Base-by-base conservation (phyloP, 2,113 vertebrate genomes). In the Sapayoa aenigma region DNA sequence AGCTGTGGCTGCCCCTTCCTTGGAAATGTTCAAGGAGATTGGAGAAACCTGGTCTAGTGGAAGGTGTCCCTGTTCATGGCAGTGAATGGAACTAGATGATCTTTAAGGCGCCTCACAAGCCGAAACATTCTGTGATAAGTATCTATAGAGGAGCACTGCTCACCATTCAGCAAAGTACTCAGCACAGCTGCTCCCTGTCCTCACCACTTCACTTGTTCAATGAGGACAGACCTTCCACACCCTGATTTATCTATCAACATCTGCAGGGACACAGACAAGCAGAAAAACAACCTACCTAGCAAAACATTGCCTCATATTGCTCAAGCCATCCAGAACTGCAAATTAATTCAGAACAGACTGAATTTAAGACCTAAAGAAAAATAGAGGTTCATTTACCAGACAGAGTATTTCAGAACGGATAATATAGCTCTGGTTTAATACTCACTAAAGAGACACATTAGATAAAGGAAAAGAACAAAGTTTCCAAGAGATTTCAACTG, bases 321-420 rank as follows among this genome's bases (percentile, higher is more conserved):
- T 74, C 75, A 69, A 91, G 66, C 33, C 87, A 82, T 35, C 58
- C 2, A 4, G 37, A 93, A 50, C 47, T 77, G 55, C 27, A 46
- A 90, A 88, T 88, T 74, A 69, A 84, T 90, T 87, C 44, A 18
- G 37, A 85, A 46, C 50, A 88, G 82, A 59, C 7, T 90, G 47
- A 47, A 71, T 93, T 86, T 59, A 82, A 83, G 42, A 83, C 35
- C 68, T 79, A 77, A 88, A 58, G 71, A 73, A 93, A 91, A 89
- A 66, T 39, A 4, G 20, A 77, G 44, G 47, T 74, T 80, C 50
- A 60, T 92, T 90, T 83, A 85, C n/a, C 49, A 47, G 72, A 73
- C 49, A 56, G 18, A 18, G 56, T 49, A 41, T 80, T 95, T 88
- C 68, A 71, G 71, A 90, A 68, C 80, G 17, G 83, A 88, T 55